These are phyloP conservation scores for Crotalus helleri DNA, from an alignment of 2,113 vertebrate genomes.

Conservation along the genomic window DNA sequence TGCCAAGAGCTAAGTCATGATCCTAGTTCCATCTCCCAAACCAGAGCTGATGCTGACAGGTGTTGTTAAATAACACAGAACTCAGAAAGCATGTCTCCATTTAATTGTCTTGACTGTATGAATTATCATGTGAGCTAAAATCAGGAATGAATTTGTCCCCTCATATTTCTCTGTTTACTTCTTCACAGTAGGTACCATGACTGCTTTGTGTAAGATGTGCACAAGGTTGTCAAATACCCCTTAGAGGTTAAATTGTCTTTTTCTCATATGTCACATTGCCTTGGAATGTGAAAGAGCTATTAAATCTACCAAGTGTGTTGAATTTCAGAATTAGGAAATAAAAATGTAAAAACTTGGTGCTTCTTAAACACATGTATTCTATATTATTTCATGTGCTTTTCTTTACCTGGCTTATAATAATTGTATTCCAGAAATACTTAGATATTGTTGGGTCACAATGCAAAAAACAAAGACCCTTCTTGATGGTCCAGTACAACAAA, in stretches of 20 bases:
- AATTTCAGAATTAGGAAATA: slow-evolving; percentile 54
- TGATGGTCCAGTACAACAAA: background rate
- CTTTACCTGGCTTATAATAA: slow-evolving; percentile 66
- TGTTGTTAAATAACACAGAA: background rate
- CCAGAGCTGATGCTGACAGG: background rate
- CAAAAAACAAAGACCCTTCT: slow-evolving; percentile 29
- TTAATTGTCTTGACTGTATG: background rate
- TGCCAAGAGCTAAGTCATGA: background rate
- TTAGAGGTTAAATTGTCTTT: slow-evolving; percentile 35
- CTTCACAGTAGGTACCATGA: background rate
- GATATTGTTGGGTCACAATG: slow-evolving; percentile 18
- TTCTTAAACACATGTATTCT: slow-evolving; percentile 60
- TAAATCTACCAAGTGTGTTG: slow-evolving; percentile 55
- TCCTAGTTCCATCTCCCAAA: background rate
- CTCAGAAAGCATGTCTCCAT: background rate
- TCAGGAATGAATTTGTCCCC: slow-evolving; percentile 13
- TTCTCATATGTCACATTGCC: slow-evolving; percentile 46
- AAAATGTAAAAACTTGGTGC: slow-evolving; percentile 48
- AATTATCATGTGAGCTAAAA: background rate
- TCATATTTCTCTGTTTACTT: slow-evolving; percentile 25
- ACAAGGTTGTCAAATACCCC: slow-evolving; percentile 45
- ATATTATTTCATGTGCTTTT: slow-evolving; percentile 65
- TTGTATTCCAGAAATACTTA: slow-evolving; percentile 56
- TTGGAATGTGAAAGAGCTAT: slow-evolving; percentile 60
- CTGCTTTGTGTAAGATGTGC: slow-evolving; percentile 21